phyloP scores from a whole-genome alignment of 2,113 vertebrate genomes.

The Nyctereutes procyonoides region DNA sequence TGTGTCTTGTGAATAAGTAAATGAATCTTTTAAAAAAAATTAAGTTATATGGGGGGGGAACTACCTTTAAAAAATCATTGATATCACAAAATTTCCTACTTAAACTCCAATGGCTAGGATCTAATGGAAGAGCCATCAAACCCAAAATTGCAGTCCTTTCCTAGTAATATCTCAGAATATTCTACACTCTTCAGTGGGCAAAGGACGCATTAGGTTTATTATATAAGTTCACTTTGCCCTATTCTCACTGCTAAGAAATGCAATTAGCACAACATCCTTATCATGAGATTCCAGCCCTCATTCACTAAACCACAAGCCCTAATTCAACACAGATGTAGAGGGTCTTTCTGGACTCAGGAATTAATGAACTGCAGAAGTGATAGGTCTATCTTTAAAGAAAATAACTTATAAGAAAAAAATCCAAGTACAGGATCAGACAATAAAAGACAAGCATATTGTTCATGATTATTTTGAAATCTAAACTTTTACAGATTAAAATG shows the following conservation, averaged over 20 bases:
- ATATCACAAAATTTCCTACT: neutral
- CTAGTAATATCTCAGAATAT: neutral
- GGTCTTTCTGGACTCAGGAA: neutral
- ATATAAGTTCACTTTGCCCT: neutral
- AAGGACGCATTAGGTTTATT: neutral
- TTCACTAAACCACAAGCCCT: neutral
- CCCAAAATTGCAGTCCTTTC: neutral
- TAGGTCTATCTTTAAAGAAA: neutral
- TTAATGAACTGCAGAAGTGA: neutral
- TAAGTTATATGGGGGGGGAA: fast-evolving
- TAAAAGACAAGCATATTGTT: neutral
- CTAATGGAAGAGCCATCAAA: neutral
- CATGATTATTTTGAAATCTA: neutral
- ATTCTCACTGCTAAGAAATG: neutral
- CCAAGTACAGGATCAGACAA: neutral
- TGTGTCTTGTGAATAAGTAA: too few relatives aligned
- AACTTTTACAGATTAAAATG: neutral
- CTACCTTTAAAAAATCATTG: neutral
- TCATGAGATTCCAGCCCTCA: neutral
- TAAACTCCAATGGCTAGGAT: neutral
- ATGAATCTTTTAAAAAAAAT: too few relatives aligned
- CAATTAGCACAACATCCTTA: neutral
- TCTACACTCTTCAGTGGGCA: neutral
- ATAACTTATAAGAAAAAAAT: neutral
- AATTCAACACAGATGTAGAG: neutral